phyloP scores from a whole-genome alignment of 2,888 invertebrate genomes.

The Nemotelus pantherinus region DNA sequence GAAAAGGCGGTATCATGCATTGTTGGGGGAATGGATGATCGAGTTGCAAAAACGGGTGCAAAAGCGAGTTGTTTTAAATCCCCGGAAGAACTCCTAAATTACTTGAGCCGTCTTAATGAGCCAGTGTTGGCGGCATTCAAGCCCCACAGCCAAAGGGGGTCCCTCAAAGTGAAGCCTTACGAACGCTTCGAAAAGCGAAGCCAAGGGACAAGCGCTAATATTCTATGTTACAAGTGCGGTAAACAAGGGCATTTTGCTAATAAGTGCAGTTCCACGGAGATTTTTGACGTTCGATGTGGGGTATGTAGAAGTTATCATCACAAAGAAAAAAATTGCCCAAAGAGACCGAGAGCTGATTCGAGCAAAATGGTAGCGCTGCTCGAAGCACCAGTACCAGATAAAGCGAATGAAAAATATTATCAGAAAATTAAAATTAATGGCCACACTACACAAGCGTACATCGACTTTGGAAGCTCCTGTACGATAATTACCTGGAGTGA shows the following conservation, averaged over 20 bases:
- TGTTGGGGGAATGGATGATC: conserved; percentile 42
- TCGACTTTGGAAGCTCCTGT: conserved; percentile 46
- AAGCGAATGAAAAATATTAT: neutral
- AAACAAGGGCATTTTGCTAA: conserved; percentile 40
- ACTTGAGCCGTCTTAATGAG: conserved; percentile 35
- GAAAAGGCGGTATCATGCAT: conserved; percentile 43
- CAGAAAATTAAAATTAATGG: conserved; percentile 9
- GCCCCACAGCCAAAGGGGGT: too few species aligned
- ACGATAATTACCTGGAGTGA: conserved; percentile 45
- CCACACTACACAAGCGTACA: conserved; percentile 37
- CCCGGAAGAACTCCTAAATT: conserved; percentile 32
- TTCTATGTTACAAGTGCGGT: conserved; percentile 38
- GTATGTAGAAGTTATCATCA: neutral
- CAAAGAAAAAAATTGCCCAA: too few species aligned
- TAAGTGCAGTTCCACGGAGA: conserved; percentile 17
- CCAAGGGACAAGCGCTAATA: too few species aligned
- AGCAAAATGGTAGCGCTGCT: conserved; percentile 16
- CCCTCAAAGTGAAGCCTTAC: too few species aligned
- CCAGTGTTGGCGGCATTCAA: too few species aligned
- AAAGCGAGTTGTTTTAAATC: conserved; percentile 13
- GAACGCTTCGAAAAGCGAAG: too few species aligned
- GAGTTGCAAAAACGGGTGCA: conserved; percentile 37
- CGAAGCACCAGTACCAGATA: conserved; percentile 2
- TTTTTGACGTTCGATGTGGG: neutral
- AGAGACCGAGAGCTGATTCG: neutral